Base-by-base conservation (phyloP, 2,888 invertebrate species). In the Euphydryas editha region DNA sequence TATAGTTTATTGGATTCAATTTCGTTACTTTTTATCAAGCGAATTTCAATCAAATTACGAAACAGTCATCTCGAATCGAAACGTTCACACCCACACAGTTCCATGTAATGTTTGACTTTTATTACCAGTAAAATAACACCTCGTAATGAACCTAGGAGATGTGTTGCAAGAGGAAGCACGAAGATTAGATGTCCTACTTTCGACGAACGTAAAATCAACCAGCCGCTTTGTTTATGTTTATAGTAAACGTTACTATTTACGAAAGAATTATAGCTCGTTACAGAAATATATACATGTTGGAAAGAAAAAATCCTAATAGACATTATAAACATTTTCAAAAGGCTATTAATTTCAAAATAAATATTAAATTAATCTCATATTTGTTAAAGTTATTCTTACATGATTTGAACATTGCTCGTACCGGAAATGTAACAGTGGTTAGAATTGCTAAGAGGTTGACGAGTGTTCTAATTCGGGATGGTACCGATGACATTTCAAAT, bases 121-220 rank as follows among this genome's bases (percentile, higher is more conserved):
- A 68, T 61, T 57, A 49, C 46, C 60, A 54, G 49, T 61, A 66
- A 70, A 69, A 46, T 69, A 69, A 69, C 68, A 60, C 72, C 60
- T 73, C 70, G 76, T 73, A 77, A 76, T 75, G 72, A 72, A 72
- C 58, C 59, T 59, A 71, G 44, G 59, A 47, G 57, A 68, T 69
- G 70, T 84, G 81, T 81, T 80, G 83, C 80, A 82, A 83, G 78
- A 84, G 83, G 84, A 84, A 81, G 74, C 78, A 62, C 72, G 73
- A 71, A 80, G 80, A 83, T 83, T 82, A 81, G 72, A 74, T 78
- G 82, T 65, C 81, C 84, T 77, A 84, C 75, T 79, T 83, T 74
- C 54, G 71, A 62, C 63, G 51, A 62, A 55, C 62, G 72, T 69
- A 68, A 70, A 73, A 69, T 69, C 68, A 64, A 71, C 72, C 68